Conservation (phyloP, 2,888 invertebrate genomes). For the Eurois occulta region DNA sequence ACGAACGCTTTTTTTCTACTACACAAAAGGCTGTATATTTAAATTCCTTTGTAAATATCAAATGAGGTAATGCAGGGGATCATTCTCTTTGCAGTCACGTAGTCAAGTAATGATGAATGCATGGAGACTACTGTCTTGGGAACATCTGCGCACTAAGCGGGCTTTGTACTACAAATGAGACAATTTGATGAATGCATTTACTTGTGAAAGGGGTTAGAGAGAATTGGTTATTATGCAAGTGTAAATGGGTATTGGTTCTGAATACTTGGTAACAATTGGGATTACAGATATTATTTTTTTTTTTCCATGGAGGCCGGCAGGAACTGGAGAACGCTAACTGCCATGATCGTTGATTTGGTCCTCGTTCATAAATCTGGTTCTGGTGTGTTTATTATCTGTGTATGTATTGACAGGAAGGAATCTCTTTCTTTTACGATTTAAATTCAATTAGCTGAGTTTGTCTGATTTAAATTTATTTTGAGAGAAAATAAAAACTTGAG, state of each 20-base stretch:
- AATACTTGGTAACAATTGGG: not conserved
- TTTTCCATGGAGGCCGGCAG: too few species aligned
- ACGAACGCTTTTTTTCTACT: not conserved
- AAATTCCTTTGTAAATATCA: constrained; percentile 55
- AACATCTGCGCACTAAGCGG: constrained; percentile 23
- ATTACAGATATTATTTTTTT: too few species aligned
- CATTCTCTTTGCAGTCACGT: constrained; percentile 61
- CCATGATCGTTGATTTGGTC: too few species aligned
- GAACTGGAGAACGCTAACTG: too few species aligned
- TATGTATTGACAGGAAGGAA: too few species aligned
- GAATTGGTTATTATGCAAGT: not conserved
- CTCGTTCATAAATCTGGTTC: too few species aligned
- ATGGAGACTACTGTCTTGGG: constrained; percentile 35
- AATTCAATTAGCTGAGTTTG: too few species aligned
- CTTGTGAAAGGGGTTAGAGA: not conserved
- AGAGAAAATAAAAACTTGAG: not conserved
- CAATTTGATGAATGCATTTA: constrained; percentile 44
- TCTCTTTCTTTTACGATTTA: too few species aligned
- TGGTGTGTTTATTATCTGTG: too few species aligned
- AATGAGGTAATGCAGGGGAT: constrained; percentile 31
- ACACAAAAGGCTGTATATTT: constrained; percentile 34
- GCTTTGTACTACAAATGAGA: constrained; percentile 27
- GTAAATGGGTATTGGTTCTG: not conserved
- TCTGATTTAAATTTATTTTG: not conserved
- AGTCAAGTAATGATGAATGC: constrained; percentile 54